Evolutionary conservation across 2,888 invertebrate genomes (phyloP), one percentile per base, ranked within the genome.

Genomic region (Drosophila leonis): DNA sequence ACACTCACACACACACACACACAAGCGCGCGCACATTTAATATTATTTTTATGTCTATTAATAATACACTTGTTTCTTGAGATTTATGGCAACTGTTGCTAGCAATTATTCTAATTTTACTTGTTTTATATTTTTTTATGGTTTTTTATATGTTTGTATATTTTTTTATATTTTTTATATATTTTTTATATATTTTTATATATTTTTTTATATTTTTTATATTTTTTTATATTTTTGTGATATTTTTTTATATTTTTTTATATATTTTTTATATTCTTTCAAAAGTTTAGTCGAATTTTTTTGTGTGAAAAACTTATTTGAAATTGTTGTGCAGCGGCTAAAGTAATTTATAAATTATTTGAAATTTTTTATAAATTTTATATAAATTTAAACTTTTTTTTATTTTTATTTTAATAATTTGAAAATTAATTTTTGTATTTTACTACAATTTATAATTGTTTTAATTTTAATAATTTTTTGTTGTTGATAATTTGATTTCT

Each of bases 381-480:
- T n/a, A n/a, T n/a, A n/a, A n/a, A n/a, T n/a, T n/a, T n/a, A n/a
- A n/a, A n/a, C n/a, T 39, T n/a, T 39, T 7, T 8, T 37, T 15
- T 15, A 5, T 6, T 37, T 37, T 54, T 54, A n/a, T 27, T 24
- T 10, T 42, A 10, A 42, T 31, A 33, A 13, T 27, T 18, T 59
- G 8, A 0, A n/a, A 48, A 31, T 35, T 20, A 31, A 15, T 15
- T 33, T 35, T 18, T 29, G 31, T 0, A 41, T 15, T 31, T 18
- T 27, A 12, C 55, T 57, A 72, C 35, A 72, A 55, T 69, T 61
- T 57, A 51, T 44, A 73, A 46, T 67, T 62, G 33, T 20, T 31
- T 8, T 7, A 49, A 49, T 18, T 12, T 31, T 12, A 18, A 31
- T 29, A 24, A 24, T 29, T 12, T 27, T 46, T 15, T 46, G n/a